Percentiles rank a stretch among this genome's conserved stretches.
phyloP scores from a whole-genome alignment of 2,888 invertebrate species.

The Deilephila elpenor region DNA sequence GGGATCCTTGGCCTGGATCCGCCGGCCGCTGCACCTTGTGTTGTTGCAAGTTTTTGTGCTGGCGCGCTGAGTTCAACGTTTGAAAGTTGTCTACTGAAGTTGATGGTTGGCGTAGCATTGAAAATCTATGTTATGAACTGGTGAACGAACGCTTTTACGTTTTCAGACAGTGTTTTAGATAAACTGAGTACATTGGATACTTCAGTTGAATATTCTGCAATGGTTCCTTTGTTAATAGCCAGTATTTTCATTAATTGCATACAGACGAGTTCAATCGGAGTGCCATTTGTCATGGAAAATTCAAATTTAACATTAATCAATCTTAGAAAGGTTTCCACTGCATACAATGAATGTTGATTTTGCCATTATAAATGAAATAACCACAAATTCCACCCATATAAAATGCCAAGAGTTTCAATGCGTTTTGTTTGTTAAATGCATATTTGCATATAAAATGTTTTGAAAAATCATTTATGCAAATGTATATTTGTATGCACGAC shows the following conservation, averaged over 20 bases:
- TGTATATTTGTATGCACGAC: conserved; percentile 19
- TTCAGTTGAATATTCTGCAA: neutral
- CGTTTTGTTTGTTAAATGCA: conserved; percentile 11
- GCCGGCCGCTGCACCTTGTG: conserved; percentile 16
- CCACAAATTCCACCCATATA: neutral
- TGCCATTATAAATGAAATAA: neutral
- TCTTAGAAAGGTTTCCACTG: neutral
- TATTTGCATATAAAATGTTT: conserved; percentile 24
- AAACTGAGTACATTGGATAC: neutral
- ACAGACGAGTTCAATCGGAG: too few species aligned
- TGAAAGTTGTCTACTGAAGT: conserved; percentile 1
- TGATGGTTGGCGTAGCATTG: neutral
- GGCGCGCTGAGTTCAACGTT: neutral
- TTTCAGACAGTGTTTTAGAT: neutral
- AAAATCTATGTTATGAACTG: neutral
- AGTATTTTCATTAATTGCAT: neutral
- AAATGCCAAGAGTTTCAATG: neutral
- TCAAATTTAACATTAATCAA: neutral
- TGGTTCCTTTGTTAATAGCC: neutral
- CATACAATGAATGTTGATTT: neutral
- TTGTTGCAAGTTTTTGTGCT: conserved; percentile 10
- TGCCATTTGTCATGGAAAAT: too few species aligned
- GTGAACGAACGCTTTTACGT: neutral
- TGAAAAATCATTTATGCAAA: conserved; percentile 22
- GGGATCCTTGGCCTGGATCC: conserved; percentile 72